Conservation (phyloP, 1,140 invertebrate genomes). For the Lucilia sericata region DNA sequence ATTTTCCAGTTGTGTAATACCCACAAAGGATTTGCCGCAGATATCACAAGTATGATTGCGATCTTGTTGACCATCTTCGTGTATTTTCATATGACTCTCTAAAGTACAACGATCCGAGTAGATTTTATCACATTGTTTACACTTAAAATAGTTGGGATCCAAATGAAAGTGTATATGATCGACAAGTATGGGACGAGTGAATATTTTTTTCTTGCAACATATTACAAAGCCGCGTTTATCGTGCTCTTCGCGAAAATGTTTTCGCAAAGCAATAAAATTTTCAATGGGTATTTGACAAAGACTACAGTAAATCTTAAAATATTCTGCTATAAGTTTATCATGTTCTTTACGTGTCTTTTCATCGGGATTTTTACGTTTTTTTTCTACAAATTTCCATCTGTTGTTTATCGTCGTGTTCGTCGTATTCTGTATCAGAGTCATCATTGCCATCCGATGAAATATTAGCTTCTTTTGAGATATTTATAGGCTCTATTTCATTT, state of each 20-base stretch:
- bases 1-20: neutral
- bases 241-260: slow-evolving; percentile 8
- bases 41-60: neutral
- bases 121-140: slow-evolving; percentile 8
- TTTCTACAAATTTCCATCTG: neutral
- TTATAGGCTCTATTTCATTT: neutral
- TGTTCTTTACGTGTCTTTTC: neutral
- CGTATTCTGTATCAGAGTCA: neutral
- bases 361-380: neutral
- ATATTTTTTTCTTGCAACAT: slow-evolving; percentile 18
- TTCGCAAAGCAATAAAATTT: neutral
- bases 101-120: neutral
- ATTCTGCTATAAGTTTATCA: neutral
- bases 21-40: neutral
- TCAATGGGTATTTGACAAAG: slow-evolving; percentile 4
- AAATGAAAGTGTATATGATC: slow-evolving; percentile 13
- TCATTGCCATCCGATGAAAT: neutral
- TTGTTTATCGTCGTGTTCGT: neutral
- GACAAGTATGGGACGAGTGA: neutral
- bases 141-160: slow-evolving; percentile 21
- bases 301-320: neutral
- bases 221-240: neutral
- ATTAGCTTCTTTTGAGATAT: neutral
- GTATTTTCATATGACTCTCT: neutral
- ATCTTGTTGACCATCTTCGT: neutral